Percentiles rank a stretch among this genome's conserved stretches.
phyloP scores from a whole-genome alignment of 1,140 invertebrate species.

The Drosophila pseudoananassae region DNA sequence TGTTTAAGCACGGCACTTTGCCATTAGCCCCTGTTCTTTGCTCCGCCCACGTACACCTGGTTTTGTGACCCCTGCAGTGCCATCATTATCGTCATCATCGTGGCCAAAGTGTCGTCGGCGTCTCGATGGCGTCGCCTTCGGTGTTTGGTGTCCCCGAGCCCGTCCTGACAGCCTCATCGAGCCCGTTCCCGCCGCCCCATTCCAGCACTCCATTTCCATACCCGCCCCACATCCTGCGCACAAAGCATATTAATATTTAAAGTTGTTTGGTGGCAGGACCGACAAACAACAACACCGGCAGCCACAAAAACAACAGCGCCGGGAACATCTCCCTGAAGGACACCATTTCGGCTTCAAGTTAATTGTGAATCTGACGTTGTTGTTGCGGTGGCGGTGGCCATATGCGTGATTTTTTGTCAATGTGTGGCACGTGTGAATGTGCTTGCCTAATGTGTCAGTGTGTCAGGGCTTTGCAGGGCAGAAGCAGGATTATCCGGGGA shows the following conservation, averaged over 20 bases:
- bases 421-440: conserved; percentile 57
- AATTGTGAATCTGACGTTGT: conserved; percentile 62
- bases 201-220: not conserved
- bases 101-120: conserved; percentile 58
- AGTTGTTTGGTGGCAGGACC: conserved; percentile 51
- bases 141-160: conserved; percentile 21
- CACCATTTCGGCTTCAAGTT: conserved; percentile 70
- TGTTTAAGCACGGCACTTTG: conserved; percentile 69
- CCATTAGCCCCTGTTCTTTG: conserved; percentile 50
- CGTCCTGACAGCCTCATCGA: conserved; percentile 40
- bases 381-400: conserved; percentile 16
- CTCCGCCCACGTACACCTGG: conserved; percentile 15
- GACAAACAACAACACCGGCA: conserved; percentile 1
- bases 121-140: conserved; percentile 52
- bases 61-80: conserved; percentile 19
- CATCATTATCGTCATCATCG: conserved; percentile 20
- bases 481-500: too few relatives aligned
- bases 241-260: conserved; percentile 72
- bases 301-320: conserved; percentile 2
- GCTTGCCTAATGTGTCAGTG: conserved; percentile 1
- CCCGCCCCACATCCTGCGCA: conserved; percentile 45
- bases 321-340: conserved; percentile 42
- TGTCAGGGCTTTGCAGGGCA: not conserved
- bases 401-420: conserved; percentile 72
- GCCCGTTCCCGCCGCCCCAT: conserved; percentile 27